These are phyloP conservation scores for Peromyscus maniculatus DNA, from an alignment of 2,113 vertebrate species.

Conservation along the genomic window DNA sequence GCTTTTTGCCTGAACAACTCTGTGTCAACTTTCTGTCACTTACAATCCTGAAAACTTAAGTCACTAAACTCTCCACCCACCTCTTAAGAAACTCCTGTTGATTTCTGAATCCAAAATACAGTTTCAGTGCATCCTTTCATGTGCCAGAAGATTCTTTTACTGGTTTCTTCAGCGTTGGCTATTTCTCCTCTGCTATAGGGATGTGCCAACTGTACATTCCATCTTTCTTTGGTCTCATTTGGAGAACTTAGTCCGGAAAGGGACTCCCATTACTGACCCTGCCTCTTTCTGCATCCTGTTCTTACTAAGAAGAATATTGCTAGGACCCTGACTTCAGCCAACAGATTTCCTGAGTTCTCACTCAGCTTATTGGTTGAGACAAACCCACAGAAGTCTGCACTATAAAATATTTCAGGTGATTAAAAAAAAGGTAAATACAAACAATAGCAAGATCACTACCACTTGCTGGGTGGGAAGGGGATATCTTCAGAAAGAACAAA, in stretches of 20 bases:
- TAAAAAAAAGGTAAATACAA: neutral
- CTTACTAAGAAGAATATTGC: neutral
- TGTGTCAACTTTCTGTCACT: neutral
- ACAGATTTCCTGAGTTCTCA: neutral
- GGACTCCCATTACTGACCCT: neutral
- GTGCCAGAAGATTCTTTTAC: neutral
- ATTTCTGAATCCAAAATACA: neutral
- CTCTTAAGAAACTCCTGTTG: neutral
- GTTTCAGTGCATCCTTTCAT: neutral
- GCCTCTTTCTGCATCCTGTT: neutral
- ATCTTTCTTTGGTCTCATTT: neutral
- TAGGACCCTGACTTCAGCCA: neutral
- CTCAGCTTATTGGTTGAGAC: neutral
- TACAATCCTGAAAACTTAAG: neutral
- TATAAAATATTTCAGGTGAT: neutral
- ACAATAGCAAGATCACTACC: neutral
- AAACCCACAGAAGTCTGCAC: neutral
- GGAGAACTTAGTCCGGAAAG: neutral
- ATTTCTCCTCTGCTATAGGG: neutral
- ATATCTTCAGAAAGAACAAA: neutral
- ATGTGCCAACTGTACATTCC: neutral
- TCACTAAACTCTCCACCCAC: neutral
- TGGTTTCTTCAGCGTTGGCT: neutral
- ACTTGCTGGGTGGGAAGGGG: neutral
- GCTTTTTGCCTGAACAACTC: neutral